A percentile compares a stretch with the other conserved stretches of the same genome.
Evolutionary conservation across 2,113 vertebrate species (phyloP).

Genomic region (Mastomys coucha): DNA sequence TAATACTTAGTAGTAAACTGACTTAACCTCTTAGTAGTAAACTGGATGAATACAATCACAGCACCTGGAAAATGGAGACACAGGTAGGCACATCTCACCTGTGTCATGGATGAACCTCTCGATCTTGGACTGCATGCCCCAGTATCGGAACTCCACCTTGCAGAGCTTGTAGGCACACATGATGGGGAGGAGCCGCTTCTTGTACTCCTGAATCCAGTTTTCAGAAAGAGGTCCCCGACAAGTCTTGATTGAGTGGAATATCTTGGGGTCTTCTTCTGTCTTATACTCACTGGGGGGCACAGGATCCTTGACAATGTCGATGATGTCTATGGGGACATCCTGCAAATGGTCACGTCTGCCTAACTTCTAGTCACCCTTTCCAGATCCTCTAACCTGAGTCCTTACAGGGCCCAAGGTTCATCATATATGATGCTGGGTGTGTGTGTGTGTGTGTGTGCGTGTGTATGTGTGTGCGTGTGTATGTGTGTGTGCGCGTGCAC

Average conservation of each 20-base stretch:
- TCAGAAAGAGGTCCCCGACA: constrained; percentile 95
- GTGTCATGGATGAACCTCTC: constrained; percentile 99
- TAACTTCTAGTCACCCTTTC: not conserved
- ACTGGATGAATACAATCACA: fast-evolving
- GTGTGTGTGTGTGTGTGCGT: not conserved
- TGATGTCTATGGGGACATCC: constrained; percentile 89
- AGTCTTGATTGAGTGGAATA: constrained; percentile 95
- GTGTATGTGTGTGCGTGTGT: not conserved
- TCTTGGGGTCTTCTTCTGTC: constrained; percentile 95
- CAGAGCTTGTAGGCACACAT: constrained; percentile 99
- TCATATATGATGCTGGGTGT: no score
- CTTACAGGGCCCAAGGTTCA: not conserved
- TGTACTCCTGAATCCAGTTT: constrained; percentile 96
- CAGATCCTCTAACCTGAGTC: not conserved
- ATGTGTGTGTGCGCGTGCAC: no score
- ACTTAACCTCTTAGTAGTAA: no score
- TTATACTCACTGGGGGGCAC: constrained; percentile 96
- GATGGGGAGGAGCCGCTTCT: constrained; percentile 91
- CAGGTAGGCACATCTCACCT: constrained; percentile 84
- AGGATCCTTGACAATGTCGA: constrained; percentile 97
- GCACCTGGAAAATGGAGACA: fast-evolving
- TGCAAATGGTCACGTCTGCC: not conserved
- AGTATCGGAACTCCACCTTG: constrained; percentile 99
- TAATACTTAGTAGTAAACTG: no score
- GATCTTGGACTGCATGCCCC: constrained; percentile 99